Evolutionary conservation across 2,113 vertebrate genomes (phyloP).

Genomic region (Cichladusa arquata): DNA sequence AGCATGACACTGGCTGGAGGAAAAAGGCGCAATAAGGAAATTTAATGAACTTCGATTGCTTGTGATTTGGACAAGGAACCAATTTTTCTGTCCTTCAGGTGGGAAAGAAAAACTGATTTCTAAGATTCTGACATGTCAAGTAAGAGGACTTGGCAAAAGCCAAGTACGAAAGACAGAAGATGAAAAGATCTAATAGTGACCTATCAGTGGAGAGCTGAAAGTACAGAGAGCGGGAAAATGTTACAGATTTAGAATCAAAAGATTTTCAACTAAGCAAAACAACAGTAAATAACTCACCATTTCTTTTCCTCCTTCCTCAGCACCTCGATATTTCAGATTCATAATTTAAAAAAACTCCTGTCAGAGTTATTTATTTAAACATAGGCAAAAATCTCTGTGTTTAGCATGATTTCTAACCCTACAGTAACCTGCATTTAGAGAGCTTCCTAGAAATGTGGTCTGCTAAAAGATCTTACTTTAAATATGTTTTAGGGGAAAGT

Average conservation of each 20-base stretch:
- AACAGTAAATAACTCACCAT: background rate
- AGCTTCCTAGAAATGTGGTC: background rate
- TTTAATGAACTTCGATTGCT: background rate
- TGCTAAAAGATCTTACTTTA: background rate
- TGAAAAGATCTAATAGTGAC: background rate
- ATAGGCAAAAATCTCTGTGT: background rate
- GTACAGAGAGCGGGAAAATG: accelerated
- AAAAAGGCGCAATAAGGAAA: background rate
- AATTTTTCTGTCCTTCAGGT: background rate
- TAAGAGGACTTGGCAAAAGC: background rate
- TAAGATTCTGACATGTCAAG: background rate
- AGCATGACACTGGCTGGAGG: background rate
- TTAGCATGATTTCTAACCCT: background rate
- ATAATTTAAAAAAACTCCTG: background rate
- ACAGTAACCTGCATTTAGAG: background rate
- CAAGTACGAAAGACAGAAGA: background rate
- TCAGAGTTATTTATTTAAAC: background rate
- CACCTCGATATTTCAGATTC: background rate
- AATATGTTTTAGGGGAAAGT: background rate
- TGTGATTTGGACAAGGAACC: background rate
- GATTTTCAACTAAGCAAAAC: background rate
- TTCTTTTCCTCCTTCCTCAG: background rate
- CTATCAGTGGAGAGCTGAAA: background rate
- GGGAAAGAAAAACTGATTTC: background rate
- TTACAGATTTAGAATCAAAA: background rate